These are phyloP conservation scores for Porites cylindrica DNA, from an alignment of 92 coral and sea anemone genomes.

Conservation along the genomic window DNA sequence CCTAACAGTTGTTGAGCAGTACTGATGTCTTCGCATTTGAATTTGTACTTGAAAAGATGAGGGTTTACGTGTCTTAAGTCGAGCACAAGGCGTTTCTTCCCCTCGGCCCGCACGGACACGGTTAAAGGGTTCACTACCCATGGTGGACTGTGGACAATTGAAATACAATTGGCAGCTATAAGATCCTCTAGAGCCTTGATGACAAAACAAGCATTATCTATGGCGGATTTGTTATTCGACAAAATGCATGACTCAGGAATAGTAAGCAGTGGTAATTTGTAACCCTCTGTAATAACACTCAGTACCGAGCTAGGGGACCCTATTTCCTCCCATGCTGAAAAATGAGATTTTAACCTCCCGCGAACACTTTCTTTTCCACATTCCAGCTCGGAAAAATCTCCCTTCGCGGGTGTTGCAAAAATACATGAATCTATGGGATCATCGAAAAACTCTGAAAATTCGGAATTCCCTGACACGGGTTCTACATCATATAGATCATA, in stretches of 20 bases:
- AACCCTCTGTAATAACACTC: slow-evolving; percentile 45
- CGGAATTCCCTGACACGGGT: background rate
- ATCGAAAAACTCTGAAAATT: background rate
- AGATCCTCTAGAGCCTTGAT: slow-evolving; percentile 22
- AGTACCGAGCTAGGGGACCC: slow-evolving; percentile 34
- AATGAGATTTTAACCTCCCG: background rate
- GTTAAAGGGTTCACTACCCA: slow-evolving; percentile 35
- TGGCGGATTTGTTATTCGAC: slow-evolving; percentile 50
- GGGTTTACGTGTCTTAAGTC: slow-evolving; percentile 63
- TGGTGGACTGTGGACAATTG: background rate
- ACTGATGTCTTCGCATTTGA: slow-evolving; percentile 8
- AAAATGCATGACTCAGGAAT: slow-evolving; percentile 44
- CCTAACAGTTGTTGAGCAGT: slow-evolving; percentile 9
- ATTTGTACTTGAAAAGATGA: slow-evolving; percentile 35
- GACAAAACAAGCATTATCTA: slow-evolving; percentile 39
- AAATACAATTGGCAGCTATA: slow-evolving; percentile 19
- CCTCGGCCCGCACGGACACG: slow-evolving; percentile 48
- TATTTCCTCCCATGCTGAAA: background rate
- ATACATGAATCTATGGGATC: background rate
- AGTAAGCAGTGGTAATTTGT: slow-evolving; percentile 53
- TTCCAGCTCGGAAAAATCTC: background rate
- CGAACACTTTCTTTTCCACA: background rate
- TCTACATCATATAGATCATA: background rate
- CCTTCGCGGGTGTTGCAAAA: background rate
- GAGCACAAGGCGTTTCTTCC: slow-evolving; percentile 60